Base-by-base conservation (phyloP, 37 sponge, comb jelly and placozoan species). In the Agelas oroides region DNA sequence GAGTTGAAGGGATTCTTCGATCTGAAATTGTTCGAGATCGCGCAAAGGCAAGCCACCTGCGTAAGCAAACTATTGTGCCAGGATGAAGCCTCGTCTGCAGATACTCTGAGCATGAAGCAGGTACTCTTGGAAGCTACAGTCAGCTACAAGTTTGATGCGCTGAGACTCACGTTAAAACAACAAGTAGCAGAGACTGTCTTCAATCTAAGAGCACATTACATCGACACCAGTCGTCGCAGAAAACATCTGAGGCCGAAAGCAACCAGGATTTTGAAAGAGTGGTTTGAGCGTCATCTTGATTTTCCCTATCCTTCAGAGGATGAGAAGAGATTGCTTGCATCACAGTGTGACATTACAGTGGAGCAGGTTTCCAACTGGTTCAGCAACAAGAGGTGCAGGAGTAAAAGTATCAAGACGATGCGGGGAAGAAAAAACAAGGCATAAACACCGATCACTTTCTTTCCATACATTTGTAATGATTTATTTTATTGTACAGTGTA, bases 321-420 rank as follows among this genome's bases (percentile, higher is more conserved):
- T 40, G 52, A 87, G 69, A 87, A 87, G 75, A n/a, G 60, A 1
- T 57, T 64, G n/a, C 84, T 92, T 15, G 87, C 87, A 1, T 3
- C 57, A 25, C 65, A 68, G 13, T 92, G 88, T 28, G 73, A 27
- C 46, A 78, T 92, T 0, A 83, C 78, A 31, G 32, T 78, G 21
- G 72, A 71, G 20, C 92, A 92, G 77, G 88, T 92, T 21, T 36
- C 90, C 3, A 84, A 76, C 8, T 84, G 85, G 85, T 84, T 90
- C 70, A 84, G 46, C 69, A 84, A 84, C 76, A 78, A 63, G 18
- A 53, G 90, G n/a, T 79, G 52, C 23, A 68, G 90, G 13, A 72
- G 54, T 46, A 75, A 67, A 11, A 0, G 39, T 30, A 61, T 66
- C 33, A 66, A 24, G 30, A 66, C 67, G 0, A 5, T 55, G 57